Evolutionary conservation across 2,888 invertebrate species (phyloP), one percentile per base, ranked within the genome.

Genomic region (Drosophila kuntzei): DNA sequence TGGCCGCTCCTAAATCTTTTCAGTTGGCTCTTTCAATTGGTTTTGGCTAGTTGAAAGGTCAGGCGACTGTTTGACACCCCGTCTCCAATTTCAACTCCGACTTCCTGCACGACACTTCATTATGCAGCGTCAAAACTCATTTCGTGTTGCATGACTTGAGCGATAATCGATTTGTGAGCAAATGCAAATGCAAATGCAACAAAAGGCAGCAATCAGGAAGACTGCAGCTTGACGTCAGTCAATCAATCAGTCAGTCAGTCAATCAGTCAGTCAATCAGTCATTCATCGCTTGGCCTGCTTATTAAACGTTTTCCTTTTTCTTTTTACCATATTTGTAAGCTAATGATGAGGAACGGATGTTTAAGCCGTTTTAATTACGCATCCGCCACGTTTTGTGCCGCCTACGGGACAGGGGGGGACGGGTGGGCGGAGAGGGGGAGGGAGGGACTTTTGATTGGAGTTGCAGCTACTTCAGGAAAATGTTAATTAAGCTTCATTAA

Each of bases 401-500:
- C 60, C 69, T 55, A 25, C 25, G 63, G 64, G 47, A 55, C 61
- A 41, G 7, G 2, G 20, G 55, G 3, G 43, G n/a, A n/a, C 0
- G 16, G 34, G 22, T 25, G 25, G 5, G 7, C 25, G 6, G 25
- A 25, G 25, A n/a, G 32, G 49, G 25, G 8, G 4, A 12, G 22
- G 20, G 34, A 46, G 61, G 14, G 3, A 27, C 39, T 27, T 50
- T 51, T 41, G 43, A 29, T n/a, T 25, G 57, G 62, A 63, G 72
- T 67, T 62, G 54, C 58, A 37, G 22, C 34, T 55, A 73, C 73
- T 71, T 58, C 70, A 87, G 83, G 83, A 83, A 83, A 82, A 74
- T 72, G 69, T 59, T 79, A 82, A 83, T 83, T 85, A 71, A 87
- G 70, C 75, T 72, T 64, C 76, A 79, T 87, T 82, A 79, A 77